Base-by-base conservation (phyloP, 2,888 invertebrate species). In the Bedellia somnulentella region DNA sequence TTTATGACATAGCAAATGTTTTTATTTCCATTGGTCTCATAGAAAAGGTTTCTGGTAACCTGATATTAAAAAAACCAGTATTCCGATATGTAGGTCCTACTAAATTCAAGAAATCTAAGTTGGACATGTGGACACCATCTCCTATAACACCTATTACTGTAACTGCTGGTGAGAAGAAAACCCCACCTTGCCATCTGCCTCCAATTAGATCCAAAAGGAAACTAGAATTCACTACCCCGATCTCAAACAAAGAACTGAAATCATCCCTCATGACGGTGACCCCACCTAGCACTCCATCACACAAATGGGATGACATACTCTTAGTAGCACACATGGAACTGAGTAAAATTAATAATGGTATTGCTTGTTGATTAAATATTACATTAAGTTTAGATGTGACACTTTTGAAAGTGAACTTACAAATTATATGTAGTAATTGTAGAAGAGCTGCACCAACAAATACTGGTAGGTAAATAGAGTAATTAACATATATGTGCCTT, bases 1-100 rank as follows among this genome's bases (percentile, higher is more conserved):
- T 88, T 16, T 88, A 88, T 58, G 87, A 88, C 55, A 87, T 88
- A 44, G 87, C 87, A 35, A 88, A 88, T 60, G 86, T 88, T 40
- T 77, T 88, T 44, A 83, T 85, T 40, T 86, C 86, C 36, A 80
- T 87, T 52, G 81, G 82, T 43, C 78, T 87, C 40, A 86, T 87
- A 48, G 79, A 80, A 49, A 87, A 86, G 57, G 81, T 85, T 35
- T 79, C 80, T 34, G 79, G 80, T 42, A 75, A 76, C 41, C 78
- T 62, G 59, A 79, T 60, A 53, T 70, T 82, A 44, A 79, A 82
- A 44, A 85, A 85, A 49, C 84, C 85, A 37, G 82, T 83, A 35
- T 85, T 83, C 55, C 77, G 75, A 45, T 85, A 85, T 61, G 78
- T 80, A 36, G 85, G 85, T 25, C 79, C 79, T 18, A 54, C 57